Base-by-base conservation (phyloP, 2,888 invertebrate species). In the Troides aeacus region DNA sequence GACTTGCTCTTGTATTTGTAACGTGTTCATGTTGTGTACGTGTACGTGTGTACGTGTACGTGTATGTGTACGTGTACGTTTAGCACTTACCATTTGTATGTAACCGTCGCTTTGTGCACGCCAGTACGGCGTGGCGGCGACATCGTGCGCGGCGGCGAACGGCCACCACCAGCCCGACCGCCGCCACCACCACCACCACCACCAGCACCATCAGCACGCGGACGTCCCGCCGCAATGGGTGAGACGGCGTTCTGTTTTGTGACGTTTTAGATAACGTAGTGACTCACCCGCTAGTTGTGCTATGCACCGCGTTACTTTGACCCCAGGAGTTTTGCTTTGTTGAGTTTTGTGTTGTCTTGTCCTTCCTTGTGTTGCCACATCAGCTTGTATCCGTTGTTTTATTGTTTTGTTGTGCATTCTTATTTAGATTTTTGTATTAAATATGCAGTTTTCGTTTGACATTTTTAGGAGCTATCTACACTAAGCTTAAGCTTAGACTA, bases 91-190 rank as follows among this genome's bases (percentile, higher is more conserved):
- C 10, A 64, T 18, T n/a, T 57, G 46, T 58, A 59, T 66, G 61
- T 69, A 64, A 64, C 63, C 56, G 64, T 67, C 46, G 61, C 69
- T 77, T 74, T 74, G 70, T 71, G 78, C 81, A 79, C 78, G 73
- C 69, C 84, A 92, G 92, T 92, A 92, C 84, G 92, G 92, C 80
- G 92, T 92, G 85, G 92, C 92, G 86, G 92, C 92, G 83, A 92
- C 92, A 75, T 92, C 91, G 81, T 92, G 92, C 81, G 88, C 91
- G 71, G 90, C 90, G 66, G 81, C 88, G 75, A 89, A 90, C 86
- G 90, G 90, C 66, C 92, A 92, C 85, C 92, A 91, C 81, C 90
- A 89, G 82, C 84, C 86, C 42, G 90, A 90, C 83, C 76, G 90
- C 62, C 82, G 90, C 66, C 90, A 89, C 74, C 87, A 86, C 71